phyloP scores from a whole-genome alignment of 1,140 invertebrate genomes.

The Nasonia longicornis region DNA sequence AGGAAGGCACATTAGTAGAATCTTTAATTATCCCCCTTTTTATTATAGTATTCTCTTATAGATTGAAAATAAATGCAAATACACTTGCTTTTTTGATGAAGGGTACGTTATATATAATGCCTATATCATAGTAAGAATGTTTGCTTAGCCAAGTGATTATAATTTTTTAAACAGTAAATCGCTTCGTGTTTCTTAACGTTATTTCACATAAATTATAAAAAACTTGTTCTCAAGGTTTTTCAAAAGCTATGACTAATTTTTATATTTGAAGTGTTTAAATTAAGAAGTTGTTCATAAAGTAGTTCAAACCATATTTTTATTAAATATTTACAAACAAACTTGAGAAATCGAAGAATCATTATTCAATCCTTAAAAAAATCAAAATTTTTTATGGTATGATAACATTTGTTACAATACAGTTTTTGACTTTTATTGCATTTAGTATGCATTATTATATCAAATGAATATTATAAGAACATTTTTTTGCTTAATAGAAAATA shows the following conservation, averaged over 20 bases:
- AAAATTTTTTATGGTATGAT: background rate
- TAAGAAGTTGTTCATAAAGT: background rate
- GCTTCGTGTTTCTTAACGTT: background rate
- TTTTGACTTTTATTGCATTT: background rate
- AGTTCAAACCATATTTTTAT: background rate
- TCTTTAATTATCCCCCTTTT: constrained; percentile 39
- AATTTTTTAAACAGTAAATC: background rate
- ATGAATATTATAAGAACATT: background rate
- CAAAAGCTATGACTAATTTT: background rate
- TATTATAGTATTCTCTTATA: constrained; percentile 48
- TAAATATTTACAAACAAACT: constrained; percentile 12
- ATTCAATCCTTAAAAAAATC: background rate
- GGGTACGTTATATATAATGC: background rate
- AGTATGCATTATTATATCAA: background rate
- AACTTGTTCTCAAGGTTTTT: background rate
- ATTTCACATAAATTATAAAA: background rate
- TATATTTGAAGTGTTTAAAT: background rate
- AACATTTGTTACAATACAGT: background rate
- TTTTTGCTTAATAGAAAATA: background rate
- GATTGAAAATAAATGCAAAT: constrained; percentile 27
- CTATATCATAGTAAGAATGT: background rate
- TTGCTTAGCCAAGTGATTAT: background rate
- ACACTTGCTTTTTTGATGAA: background rate
- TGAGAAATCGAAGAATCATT: background rate
- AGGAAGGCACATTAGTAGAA: constrained; percentile 59